Conservation (phyloP, 2,797 vertebrate genomes). For the Bradypodion pumilum region DNA sequence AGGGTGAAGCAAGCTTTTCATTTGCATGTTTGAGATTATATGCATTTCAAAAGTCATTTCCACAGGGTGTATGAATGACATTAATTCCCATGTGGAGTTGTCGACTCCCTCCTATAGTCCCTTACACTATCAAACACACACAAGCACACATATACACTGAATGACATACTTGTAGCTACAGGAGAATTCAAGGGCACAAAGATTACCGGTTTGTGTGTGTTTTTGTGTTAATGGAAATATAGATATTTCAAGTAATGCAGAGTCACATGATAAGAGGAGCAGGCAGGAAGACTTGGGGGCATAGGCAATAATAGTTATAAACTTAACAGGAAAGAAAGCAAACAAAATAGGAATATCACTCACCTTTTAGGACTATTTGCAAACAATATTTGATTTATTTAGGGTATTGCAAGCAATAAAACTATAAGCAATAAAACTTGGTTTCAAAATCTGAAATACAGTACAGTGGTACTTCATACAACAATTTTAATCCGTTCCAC, state of each 20-base stretch:
- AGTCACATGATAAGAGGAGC: not conserved
- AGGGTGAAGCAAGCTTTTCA: constrained; percentile 98
- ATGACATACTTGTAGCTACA: constrained; percentile 30
- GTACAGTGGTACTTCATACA: too few relatives aligned
- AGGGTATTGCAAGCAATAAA: too few relatives aligned
- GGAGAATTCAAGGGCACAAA: constrained; percentile 57
- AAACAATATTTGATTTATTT: too few relatives aligned
- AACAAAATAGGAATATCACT: not conserved
- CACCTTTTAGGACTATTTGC: not conserved
- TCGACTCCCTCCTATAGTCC: constrained; percentile 78
- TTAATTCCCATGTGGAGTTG: constrained; percentile 91
- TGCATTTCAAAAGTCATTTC: constrained; percentile 99
- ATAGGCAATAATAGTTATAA: fast-evolving
- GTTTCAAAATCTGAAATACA: too few relatives aligned
- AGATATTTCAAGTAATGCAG: not conserved
- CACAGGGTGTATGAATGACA: constrained; percentile 96
- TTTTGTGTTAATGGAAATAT: not conserved
- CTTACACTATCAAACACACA: constrained; percentile 84
- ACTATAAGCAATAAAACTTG: too few relatives aligned
- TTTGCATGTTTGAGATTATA: constrained; percentile 99
- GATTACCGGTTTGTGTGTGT: constrained; percentile 21
- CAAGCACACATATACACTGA: not conserved
- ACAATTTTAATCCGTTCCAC: too few relatives aligned
- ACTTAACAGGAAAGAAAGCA: not conserved
- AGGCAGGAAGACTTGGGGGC: fast-evolving